Percentiles rank a stretch among this genome's conserved stretches.
Conservation (phyloP, 2,888 invertebrate species). For the Clostera curtula region DNA sequence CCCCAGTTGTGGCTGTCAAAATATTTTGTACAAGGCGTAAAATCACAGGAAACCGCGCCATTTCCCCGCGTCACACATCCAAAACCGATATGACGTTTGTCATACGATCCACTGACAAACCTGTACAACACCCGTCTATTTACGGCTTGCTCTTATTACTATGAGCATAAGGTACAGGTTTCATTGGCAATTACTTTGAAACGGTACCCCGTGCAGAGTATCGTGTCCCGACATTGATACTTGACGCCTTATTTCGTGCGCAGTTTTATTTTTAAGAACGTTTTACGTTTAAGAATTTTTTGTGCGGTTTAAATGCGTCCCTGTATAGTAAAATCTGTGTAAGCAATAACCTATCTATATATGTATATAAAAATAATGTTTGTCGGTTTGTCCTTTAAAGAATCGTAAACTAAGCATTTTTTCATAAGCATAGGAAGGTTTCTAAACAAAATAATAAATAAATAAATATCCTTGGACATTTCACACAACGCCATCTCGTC, state of each 20-base stretch:
- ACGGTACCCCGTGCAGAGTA: conserved; percentile 26
- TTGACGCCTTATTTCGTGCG: conserved; percentile 43
- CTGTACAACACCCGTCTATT: conserved; percentile 2
- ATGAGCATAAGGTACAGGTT: conserved; percentile 18
- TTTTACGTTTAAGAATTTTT: conserved; percentile 25
- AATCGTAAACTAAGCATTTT: no score
- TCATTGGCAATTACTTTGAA: conserved; percentile 16
- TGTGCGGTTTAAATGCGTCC: conserved; percentile 18
- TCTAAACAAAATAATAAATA: no score
- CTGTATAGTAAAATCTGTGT: no score
- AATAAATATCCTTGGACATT: no score
- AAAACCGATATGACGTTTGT: conserved; percentile 43
- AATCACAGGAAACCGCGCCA: conserved; percentile 44
- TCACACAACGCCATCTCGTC: no score
- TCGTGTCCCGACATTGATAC: conserved; percentile 50
- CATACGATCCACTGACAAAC: conserved; percentile 36
- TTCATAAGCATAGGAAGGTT: no score
- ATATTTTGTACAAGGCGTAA: conserved; percentile 22
- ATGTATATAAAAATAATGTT: no score
- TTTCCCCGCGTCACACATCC: conserved; percentile 42
- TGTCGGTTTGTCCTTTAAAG: no score
- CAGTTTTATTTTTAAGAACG: conserved; percentile 33
- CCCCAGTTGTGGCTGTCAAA: conserved; percentile 7
- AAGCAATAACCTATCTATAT: no score
- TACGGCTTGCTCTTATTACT: conserved; percentile 8